Base-by-base conservation (phyloP, 2,888 invertebrate genomes). In the Leptothorax acervorum region DNA sequence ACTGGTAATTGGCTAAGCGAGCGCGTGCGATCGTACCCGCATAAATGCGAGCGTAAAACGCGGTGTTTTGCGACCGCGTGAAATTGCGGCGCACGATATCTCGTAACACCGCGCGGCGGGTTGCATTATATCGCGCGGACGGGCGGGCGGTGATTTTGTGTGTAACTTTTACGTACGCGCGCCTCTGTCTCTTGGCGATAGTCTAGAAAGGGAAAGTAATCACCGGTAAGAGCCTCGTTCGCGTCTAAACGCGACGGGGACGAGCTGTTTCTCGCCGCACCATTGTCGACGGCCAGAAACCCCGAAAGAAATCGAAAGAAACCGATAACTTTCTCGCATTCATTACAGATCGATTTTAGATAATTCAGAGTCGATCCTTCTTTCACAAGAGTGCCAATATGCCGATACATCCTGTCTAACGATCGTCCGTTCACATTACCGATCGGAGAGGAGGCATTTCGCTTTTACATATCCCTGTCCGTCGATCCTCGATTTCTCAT, bases 151-250 rank as follows among this genome's bases (percentile, higher is more conserved):
- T 71, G 57, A 85, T 79, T 83, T 79, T 75, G 85, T 79, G 83
- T 70, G 53, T 42, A 48, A 62, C 78, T 74, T 68, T 55, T 76
- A 68, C 60, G 66, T 73, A 71, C 60, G 68, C 60, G 68, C 65
- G 57, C 48, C 68, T 57, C 45, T 48, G 31, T 35, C 45, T 35
- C 53, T 11, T 35, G 76, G 65, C 74, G 82, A 88, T 86, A 84
- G 83, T 75, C 87, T 68, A 82, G 84, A 90, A 90, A 90, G 90
- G 87, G 88, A 90, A 90, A 90, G 90, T 90, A 5, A 42, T 2
- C 65, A 60, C 23, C 65, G 78, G 74, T 84, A 82, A 87, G 68
- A 85, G 84, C 73, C 65, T 65, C 66, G 31, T 82, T 35, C 57
- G 82, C 62, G 53, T 83, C 78, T 55, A 73, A 45, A 42, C 42